Evolutionary conservation across 2,113 vertebrate species (phyloP).

Genomic region (Patagioenas fasciata): DNA sequence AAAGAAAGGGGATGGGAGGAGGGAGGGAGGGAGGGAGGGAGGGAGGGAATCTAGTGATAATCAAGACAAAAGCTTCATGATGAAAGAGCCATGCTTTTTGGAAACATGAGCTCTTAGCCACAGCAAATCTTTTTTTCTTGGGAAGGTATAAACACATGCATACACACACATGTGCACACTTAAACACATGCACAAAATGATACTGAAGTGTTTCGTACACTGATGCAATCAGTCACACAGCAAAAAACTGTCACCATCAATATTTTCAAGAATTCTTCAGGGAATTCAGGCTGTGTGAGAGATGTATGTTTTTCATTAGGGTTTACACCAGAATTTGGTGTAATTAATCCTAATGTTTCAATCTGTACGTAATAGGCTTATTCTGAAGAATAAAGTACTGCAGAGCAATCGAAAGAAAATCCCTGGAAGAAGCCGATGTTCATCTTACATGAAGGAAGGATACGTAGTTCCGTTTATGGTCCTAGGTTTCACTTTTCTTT

Average conservation of each 20-base stretch:
- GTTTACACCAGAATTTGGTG: slow-evolving; percentile 62
- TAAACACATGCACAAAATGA: background rate
- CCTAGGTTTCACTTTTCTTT: background rate
- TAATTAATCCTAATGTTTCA: slow-evolving; percentile 77
- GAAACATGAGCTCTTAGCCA: background rate
- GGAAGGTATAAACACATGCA: background rate
- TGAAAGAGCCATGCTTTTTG: slow-evolving; percentile 27
- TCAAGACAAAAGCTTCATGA: background rate
- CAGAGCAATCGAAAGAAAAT: slow-evolving; percentile 42
- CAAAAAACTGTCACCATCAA: slow-evolving; percentile 62
- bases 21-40: background rate
- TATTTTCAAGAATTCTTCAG: slow-evolving; percentile 66
- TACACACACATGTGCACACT: background rate
- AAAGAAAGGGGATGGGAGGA: background rate
- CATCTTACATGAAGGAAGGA: background rate
- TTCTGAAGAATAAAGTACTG: slow-evolving; percentile 59
- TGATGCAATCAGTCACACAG: slow-evolving; percentile 44
- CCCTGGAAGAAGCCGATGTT: background rate
- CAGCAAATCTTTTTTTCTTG: slow-evolving; percentile 7
- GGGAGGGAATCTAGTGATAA: slow-evolving; percentile 20
- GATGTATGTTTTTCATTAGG: slow-evolving; percentile 74
- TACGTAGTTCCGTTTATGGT: background rate
- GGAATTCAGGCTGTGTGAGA: slow-evolving; percentile 55
- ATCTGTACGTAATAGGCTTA: slow-evolving; percentile 72
- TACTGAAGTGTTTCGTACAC: slow-evolving; percentile 41